Evolutionary conservation across 2,888 invertebrate species (phyloP).

Genomic region (Auanema freiburgensis): DNA sequence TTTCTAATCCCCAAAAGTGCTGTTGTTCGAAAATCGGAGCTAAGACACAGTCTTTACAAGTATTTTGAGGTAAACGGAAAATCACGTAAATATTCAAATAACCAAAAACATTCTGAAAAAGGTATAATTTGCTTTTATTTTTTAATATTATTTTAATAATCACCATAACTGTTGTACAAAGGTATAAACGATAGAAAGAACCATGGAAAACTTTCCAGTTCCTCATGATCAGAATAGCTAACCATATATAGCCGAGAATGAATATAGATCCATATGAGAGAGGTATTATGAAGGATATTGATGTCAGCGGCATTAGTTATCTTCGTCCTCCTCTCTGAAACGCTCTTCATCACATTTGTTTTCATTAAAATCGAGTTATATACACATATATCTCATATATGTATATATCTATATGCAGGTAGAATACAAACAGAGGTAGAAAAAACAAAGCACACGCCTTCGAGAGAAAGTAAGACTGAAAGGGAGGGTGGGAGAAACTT

Average conservation of each 20-base stretch:
- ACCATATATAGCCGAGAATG: constrained; percentile 8
- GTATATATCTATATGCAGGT: too few relatives aligned
- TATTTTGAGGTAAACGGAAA: constrained; percentile 29
- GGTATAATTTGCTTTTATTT: background rate
- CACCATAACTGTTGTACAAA: background rate
- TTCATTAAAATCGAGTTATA: too few relatives aligned
- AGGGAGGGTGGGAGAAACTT: too few relatives aligned
- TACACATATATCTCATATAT: too few relatives aligned
- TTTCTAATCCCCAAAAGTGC: constrained; percentile 9
- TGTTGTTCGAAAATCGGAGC: constrained; percentile 20
- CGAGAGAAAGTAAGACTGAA: too few relatives aligned
- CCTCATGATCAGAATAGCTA: background rate
- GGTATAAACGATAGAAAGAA: constrained; percentile 11
- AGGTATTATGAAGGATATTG: constrained; percentile 11
- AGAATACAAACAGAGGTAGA: too few relatives aligned
- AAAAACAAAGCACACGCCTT: too few relatives aligned
- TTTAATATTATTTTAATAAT: background rate
- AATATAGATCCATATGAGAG: constrained; percentile 9
- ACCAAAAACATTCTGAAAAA: constrained; percentile 26
- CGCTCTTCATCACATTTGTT: too few relatives aligned
- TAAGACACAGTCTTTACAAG: constrained; percentile 24
- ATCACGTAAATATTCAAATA: constrained; percentile 30
- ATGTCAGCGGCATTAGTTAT: constrained; percentile 8
- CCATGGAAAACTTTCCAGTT: constrained; percentile 12
- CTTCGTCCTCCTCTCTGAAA: too few relatives aligned